Conservation (phyloP, 2,888 invertebrate species). For the Microdon myrmicae region DNA sequence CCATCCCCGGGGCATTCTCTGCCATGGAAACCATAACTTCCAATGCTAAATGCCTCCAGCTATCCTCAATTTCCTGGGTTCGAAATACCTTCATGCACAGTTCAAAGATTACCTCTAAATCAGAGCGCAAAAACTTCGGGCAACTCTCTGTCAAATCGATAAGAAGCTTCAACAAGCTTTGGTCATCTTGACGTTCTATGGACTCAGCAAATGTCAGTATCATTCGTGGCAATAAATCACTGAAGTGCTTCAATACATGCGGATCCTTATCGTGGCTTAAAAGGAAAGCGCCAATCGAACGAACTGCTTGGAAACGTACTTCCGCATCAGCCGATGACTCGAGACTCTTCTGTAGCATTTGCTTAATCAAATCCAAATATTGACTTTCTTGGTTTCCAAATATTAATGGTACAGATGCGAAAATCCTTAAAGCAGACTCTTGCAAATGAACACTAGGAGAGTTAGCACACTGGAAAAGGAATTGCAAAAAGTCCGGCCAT, state of each 20-base stretch:
- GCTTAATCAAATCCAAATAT: constrained; percentile 92
- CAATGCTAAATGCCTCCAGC: constrained; percentile 89
- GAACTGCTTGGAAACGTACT: constrained; percentile 83
- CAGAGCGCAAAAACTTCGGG: constrained; percentile 90
- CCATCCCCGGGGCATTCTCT: constrained; percentile 96
- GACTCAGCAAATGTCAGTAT: constrained; percentile 81
- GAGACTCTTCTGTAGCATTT: constrained; percentile 89
- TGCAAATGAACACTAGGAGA: constrained; percentile 84
- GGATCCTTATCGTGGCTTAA: constrained; percentile 88
- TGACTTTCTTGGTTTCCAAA: constrained; percentile 95
- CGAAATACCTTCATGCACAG: constrained; percentile 86
- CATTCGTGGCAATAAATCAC: constrained; percentile 83
- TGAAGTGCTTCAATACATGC: constrained; percentile 87
- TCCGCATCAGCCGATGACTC: constrained; percentile 78
- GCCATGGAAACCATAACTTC: constrained; percentile 85
- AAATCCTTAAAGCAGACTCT: constrained; percentile 94
- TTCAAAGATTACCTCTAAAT: constrained; percentile 86
- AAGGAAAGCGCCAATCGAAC: constrained; percentile 88
- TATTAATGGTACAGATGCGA: constrained; percentile 95
- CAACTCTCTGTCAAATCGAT: constrained; percentile 94
- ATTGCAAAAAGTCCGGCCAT: constrained; percentile 96
- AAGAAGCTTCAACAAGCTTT: constrained; percentile 89
- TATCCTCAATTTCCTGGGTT: constrained; percentile 77
- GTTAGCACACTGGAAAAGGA: constrained; percentile 93
- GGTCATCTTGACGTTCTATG: constrained; percentile 86